These are phyloP conservation scores for Drosophila albomicans DNA, from an alignment of 1,140 invertebrate species.

Conservation along the genomic window DNA sequence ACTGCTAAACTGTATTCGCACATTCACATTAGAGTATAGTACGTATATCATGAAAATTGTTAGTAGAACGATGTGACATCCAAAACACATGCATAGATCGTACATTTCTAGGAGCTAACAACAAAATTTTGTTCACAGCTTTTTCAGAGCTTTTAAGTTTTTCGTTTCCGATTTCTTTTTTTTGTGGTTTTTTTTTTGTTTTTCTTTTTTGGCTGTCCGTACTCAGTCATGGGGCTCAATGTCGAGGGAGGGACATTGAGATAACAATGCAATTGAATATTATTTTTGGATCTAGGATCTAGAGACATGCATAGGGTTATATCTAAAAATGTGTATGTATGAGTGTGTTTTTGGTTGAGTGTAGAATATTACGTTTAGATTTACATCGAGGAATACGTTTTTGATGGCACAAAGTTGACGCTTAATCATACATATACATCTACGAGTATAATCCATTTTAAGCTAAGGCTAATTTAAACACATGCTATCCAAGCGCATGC, in stretches of 20 bases:
- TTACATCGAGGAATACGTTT: conserved; percentile 52
- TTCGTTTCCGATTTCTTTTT: background rate
- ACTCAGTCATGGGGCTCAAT: conserved; percentile 7
- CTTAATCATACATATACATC: conserved; percentile 41
- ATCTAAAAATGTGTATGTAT: conserved; percentile 3
- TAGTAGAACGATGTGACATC: conserved; percentile 18
- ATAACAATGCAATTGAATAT: background rate
- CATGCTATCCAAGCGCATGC: background rate
- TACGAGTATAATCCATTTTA: conserved; percentile 29
- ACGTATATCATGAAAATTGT: conserved; percentile 14
- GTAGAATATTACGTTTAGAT: conserved; percentile 22
- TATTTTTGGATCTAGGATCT: conserved; percentile 15
- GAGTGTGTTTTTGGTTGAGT: background rate
- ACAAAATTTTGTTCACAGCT: conserved; percentile 5
- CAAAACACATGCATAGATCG: conserved; percentile 9
- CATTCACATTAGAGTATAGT: conserved; percentile 6
- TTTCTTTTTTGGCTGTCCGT: background rate
- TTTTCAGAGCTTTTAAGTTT: background rate
- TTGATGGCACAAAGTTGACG: conserved; percentile 45
- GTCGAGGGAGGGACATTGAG: background rate
- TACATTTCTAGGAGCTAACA: conserved; percentile 26
- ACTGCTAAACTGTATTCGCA: conserved; percentile 6
- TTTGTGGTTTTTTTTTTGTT: background rate
- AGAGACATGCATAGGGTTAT: conserved; percentile 13
- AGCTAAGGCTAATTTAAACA: conserved; percentile 46